These are phyloP conservation scores for Ophioninae sp. DNA, from an alignment of 2,888 invertebrate species.

Conservation along the genomic window DNA sequence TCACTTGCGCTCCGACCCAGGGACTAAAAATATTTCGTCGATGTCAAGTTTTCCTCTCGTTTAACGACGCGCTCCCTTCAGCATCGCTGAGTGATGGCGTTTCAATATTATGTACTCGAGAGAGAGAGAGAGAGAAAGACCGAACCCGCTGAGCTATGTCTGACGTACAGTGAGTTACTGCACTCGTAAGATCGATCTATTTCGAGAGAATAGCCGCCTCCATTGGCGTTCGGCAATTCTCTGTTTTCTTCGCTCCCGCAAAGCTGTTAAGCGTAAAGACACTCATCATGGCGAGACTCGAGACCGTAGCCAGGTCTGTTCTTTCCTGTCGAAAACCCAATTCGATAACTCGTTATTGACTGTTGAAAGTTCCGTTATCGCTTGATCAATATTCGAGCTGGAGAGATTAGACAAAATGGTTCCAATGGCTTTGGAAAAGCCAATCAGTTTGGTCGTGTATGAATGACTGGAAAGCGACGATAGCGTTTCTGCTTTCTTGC, in stretches of 20 bases:
- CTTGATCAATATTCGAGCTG: background rate
- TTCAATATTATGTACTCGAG: background rate
- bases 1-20: background rate
- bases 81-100: background rate
- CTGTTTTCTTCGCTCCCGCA: conserved; percentile 40
- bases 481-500: conserved; percentile 27
- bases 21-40: conserved; percentile 39
- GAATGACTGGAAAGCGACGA: conserved; percentile 49
- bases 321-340: background rate
- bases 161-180: conserved; percentile 59
- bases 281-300: background rate
- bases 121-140: conserved; percentile 1
- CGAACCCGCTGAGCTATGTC: conserved; percentile 26
- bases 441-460: conserved; percentile 39
- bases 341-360: background rate
- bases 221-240: conserved; percentile 5
- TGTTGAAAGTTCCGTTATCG: background rate
- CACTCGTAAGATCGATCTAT: conserved; percentile 58
- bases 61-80: background rate
- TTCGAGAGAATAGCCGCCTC: conserved; percentile 45
- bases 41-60: conserved; percentile 15
- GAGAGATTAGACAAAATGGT: background rate
- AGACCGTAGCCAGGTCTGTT: background rate
- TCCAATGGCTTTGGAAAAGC: conserved; percentile 14
- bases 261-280: conserved; percentile 33